These are phyloP conservation scores for Bilobella aurantiaca DNA, from an alignment of 1,140 invertebrate genomes.

Conservation along the genomic window DNA sequence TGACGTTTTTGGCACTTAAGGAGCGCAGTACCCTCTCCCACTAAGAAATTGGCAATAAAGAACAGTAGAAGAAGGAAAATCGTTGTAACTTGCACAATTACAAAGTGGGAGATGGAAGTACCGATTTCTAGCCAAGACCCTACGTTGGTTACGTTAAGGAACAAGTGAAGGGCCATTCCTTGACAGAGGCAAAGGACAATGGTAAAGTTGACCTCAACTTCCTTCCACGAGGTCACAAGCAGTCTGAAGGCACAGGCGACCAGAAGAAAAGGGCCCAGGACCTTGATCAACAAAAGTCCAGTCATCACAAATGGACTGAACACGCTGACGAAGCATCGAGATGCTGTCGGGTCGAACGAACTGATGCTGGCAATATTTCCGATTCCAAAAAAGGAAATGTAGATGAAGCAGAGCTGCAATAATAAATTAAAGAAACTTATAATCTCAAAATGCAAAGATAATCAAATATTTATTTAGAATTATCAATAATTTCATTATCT, in stretches of 20 bases:
- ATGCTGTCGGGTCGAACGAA: slow-evolving; percentile 86
- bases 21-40: background rate
- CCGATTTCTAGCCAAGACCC: slow-evolving; percentile 97
- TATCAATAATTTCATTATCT: no score
- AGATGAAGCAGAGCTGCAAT: slow-evolving; percentile 63
- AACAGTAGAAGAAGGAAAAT: slow-evolving; percentile 40
- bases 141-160: slow-evolving; percentile 67
- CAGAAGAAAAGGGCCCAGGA: slow-evolving; percentile 71
- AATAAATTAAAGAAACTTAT: no score
- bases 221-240: slow-evolving; percentile 36
- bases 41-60: slow-evolving; percentile 36
- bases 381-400: slow-evolving; percentile 84
- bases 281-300: slow-evolving; percentile 72
- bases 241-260: slow-evolving; percentile 63
- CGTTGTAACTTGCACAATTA: slow-evolving; percentile 48
- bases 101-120: slow-evolving; percentile 52
- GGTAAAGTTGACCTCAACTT: slow-evolving; percentile 47
- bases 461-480: no score
- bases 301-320: slow-evolving; percentile 88
- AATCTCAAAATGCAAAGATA: no score
- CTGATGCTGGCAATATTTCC: slow-evolving; percentile 94
- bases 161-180: slow-evolving; percentile 72
- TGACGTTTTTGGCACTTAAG: no score
- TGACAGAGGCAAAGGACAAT: slow-evolving; percentile 70
- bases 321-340: slow-evolving; percentile 77